phyloP scores from a whole-genome alignment of 2,888 invertebrate genomes.

The Pandemis corylana region DNA sequence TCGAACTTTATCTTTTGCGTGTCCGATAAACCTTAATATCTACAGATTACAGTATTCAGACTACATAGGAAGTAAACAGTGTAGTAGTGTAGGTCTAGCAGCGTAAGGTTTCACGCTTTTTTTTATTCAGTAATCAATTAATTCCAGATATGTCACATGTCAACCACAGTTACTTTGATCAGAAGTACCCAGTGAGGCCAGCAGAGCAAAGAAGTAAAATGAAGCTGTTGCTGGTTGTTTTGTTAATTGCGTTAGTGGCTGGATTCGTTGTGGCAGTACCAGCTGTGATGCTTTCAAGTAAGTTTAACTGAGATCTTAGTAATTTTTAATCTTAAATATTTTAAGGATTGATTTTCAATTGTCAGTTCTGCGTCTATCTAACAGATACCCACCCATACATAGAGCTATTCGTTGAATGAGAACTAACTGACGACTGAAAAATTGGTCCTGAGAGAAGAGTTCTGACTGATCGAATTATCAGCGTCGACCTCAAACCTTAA shows the following conservation, averaged over 20 bases:
- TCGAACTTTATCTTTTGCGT: conserved; percentile 1
- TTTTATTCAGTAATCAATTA: conserved; percentile 1
- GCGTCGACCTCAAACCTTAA: no score
- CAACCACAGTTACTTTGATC: conserved; percentile 18
- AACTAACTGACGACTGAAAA: no score
- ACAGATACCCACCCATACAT: no score
- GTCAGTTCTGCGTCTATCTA: no score
- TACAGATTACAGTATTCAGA: background rate
- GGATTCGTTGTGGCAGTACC: conserved; percentile 27
- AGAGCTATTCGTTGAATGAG: no score
- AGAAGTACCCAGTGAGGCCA: conserved; percentile 22
- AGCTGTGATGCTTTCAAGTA: conserved; percentile 29
- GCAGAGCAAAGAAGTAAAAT: conserved; percentile 12
- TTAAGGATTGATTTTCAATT: no score
- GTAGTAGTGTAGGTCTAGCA: background rate
- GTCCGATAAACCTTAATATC: background rate
- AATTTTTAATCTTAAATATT: no score
- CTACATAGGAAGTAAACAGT: conserved; percentile 18
- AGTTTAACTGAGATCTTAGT: background rate
- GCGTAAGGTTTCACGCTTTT: conserved; percentile 4
- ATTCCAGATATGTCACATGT: conserved; percentile 34
- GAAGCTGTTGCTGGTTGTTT: background rate
- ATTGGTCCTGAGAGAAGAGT: no score
- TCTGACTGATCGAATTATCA: no score
- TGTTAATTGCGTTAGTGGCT: conserved; percentile 8